Percentiles rank a stretch among this genome's conserved stretches.
phyloP scores from a whole-genome alignment of 2,888 invertebrate species.

The Drosophila rubida region DNA sequence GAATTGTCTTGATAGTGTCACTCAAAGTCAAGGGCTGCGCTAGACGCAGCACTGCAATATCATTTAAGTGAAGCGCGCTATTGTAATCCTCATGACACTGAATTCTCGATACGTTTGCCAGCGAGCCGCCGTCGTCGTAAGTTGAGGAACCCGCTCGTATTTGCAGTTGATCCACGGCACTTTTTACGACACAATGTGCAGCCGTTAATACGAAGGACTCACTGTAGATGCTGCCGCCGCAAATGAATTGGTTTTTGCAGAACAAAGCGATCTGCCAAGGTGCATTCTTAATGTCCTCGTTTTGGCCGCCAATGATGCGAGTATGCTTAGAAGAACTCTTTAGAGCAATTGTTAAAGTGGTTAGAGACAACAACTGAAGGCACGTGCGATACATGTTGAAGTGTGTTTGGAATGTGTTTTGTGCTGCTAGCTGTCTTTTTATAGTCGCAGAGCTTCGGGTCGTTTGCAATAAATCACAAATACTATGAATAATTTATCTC shows the following conservation, averaged over 20 bases:
- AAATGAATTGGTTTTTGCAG: slow-evolving; percentile 84
- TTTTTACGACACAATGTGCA: slow-evolving; percentile 85
- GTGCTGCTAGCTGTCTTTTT: not conserved
- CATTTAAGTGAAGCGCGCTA: slow-evolving; percentile 78
- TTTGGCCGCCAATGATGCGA: slow-evolving; percentile 68
- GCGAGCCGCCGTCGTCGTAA: slow-evolving; percentile 62
- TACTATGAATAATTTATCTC: not conserved
- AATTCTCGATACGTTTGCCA: slow-evolving; percentile 37
- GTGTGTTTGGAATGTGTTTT: not conserved
- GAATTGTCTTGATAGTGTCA: slow-evolving; percentile 82
- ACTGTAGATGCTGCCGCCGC: slow-evolving; percentile 86
- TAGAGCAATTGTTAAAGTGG: not conserved
- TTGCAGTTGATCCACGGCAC: slow-evolving; percentile 4
- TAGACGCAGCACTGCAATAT: slow-evolving; percentile 86
- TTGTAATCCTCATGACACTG: slow-evolving; percentile 84
- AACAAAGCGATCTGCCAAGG: slow-evolving; percentile 68
- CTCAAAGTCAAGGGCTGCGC: slow-evolving; percentile 82
- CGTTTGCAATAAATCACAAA: not conserved
- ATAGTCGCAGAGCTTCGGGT: not conserved
- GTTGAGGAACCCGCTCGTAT: slow-evolving; percentile 87
- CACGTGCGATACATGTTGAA: slow-evolving; percentile 11
- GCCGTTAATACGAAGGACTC: slow-evolving; percentile 86
- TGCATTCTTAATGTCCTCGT: slow-evolving; percentile 52
- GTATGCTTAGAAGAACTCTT: not conserved
- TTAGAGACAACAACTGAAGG: not conserved